phyloP scores from a whole-genome alignment of 1,140 invertebrate genomes.

The Zaprionus lachaisei region DNA sequence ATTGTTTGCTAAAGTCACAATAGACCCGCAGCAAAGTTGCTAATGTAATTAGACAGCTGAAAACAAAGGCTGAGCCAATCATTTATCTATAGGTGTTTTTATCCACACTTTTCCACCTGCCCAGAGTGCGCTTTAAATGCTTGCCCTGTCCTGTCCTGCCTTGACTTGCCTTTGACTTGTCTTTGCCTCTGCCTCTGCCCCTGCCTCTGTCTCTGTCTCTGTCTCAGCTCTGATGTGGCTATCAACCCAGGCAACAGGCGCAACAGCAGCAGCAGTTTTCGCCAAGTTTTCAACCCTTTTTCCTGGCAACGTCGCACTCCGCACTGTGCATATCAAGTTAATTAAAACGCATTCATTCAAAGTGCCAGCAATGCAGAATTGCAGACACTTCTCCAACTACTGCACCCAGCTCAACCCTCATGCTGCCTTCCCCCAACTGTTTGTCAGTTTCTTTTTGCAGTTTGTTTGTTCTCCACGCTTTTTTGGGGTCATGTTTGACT shows the following conservation, averaged over 20 bases:
- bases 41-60: constrained; percentile 10
- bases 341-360: constrained; percentile 58
- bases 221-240: not conserved
- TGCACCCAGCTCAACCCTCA: not conserved
- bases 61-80: constrained; percentile 4
- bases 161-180: not conserved
- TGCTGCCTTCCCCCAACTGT: not conserved
- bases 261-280: not conserved
- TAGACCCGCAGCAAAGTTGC: not conserved
- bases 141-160: not conserved
- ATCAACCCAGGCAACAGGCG: not conserved
- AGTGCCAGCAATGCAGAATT: constrained; percentile 51
- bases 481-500: constrained; percentile 39
- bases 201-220: not conserved
- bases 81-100: constrained; percentile 4
- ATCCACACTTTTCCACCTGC: not conserved
- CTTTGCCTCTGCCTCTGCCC: not conserved
- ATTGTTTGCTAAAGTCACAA: not conserved
- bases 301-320: not conserved
- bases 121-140: constrained; percentile 2
- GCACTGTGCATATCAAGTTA: constrained; percentile 53
- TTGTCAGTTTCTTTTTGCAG: constrained; percentile 12
- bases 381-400: constrained; percentile 38
- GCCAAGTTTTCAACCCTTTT: not conserved
- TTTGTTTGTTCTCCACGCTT: constrained; percentile 3